Evolutionary conservation across 1,140 invertebrate species (phyloP).

Genomic region (Ostrea edulis): DNA sequence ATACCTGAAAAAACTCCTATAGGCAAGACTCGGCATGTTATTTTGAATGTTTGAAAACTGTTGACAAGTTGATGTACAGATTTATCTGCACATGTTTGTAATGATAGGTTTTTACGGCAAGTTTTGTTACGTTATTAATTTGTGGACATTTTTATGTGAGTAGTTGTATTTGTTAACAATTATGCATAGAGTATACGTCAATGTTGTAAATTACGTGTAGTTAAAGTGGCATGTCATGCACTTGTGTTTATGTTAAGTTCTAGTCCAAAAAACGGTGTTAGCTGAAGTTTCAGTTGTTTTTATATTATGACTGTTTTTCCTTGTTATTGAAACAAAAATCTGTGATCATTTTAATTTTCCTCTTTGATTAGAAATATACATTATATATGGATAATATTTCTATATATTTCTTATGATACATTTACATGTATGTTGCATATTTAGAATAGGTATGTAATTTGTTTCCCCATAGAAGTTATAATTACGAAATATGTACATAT

Average conservation of each 20-base stretch:
- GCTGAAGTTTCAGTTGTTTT: conserved; percentile 21
- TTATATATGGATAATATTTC: conserved; percentile 31
- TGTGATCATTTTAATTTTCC: conserved; percentile 33
- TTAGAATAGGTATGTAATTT: conserved; percentile 16
- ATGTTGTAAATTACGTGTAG: neutral
- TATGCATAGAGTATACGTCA: conserved; percentile 20
- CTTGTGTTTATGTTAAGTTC: neutral
- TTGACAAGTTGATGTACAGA: neutral
- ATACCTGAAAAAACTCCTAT: neutral
- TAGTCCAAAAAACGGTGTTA: neutral
- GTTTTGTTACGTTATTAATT: neutral
- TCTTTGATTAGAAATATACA: conserved; percentile 31
- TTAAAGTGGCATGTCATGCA: conserved; percentile 2
- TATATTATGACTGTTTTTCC: conserved; percentile 29
- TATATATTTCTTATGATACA: conserved; percentile 38
- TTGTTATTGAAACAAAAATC: conserved; percentile 39
- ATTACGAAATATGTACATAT: neutral
- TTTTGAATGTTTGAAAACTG: neutral
- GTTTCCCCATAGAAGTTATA: neutral
- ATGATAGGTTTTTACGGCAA: neutral
- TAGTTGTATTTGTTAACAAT: conserved; percentile 14
- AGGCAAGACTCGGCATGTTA: neutral
- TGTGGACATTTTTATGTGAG: conserved; percentile 15
- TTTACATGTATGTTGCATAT: conserved; percentile 39
- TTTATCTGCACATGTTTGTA: neutral